These are phyloP conservation scores for Epinephelus malabaricus DNA, from an alignment of 2,797 vertebrate species.

Conservation along the genomic window DNA sequence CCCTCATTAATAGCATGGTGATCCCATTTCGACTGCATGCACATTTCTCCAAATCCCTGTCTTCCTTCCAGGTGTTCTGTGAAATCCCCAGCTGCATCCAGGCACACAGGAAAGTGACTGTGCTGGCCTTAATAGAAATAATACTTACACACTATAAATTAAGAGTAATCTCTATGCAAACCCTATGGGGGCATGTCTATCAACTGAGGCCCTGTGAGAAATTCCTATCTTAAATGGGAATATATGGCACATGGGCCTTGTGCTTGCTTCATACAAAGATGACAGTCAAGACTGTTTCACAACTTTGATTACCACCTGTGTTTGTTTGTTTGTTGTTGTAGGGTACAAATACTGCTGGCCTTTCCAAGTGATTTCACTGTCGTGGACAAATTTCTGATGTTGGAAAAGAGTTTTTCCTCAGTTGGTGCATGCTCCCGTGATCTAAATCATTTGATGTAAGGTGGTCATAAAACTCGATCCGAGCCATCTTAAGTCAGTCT, in stretches of 20 bases:
- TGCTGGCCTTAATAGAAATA: constrained; percentile 73
- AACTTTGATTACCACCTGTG: constrained; percentile 44
- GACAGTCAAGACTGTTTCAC: constrained; percentile 54
- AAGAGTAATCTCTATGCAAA: constrained; percentile 75
- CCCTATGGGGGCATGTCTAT: constrained; percentile 76
- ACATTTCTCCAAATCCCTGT: constrained; percentile 61
- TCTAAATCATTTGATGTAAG: too few relatives aligned
- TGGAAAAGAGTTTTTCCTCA: too few relatives aligned
- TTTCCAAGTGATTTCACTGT: too few relatives aligned
- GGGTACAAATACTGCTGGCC: not conserved
- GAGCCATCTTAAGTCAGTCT: too few relatives aligned
- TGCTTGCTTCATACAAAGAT: constrained; percentile 69
- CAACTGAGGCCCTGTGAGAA: constrained; percentile 67
- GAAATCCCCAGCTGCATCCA: constrained; percentile 67
- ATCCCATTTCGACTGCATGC: constrained; percentile 63
- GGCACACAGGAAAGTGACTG: constrained; percentile 51
- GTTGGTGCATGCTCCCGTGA: too few relatives aligned
- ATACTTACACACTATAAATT: constrained; percentile 79
- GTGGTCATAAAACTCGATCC: too few relatives aligned
- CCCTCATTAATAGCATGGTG: constrained; percentile 62
- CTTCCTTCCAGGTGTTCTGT: constrained; percentile 71
- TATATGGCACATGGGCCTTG: constrained; percentile 33
- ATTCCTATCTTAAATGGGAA: constrained; percentile 64
- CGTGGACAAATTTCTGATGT: too few relatives aligned
- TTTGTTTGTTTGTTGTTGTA: not conserved